Evolutionary conservation across 2,888 invertebrate genomes (phyloP).

Genomic region (Dryobotodes eremita): DNA sequence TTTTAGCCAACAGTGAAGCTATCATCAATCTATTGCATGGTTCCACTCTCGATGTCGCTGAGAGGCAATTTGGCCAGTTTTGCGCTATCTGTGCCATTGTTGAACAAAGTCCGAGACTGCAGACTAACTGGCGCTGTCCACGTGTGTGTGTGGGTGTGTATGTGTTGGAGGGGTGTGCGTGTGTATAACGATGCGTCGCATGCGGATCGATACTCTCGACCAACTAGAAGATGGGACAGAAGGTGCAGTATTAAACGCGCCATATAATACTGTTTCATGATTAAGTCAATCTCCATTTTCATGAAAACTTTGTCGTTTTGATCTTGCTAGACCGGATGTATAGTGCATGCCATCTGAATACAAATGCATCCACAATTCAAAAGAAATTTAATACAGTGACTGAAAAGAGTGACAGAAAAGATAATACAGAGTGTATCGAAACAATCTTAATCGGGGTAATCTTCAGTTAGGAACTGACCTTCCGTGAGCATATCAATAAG

Average conservation of each 20-base stretch:
- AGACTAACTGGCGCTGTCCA: conserved; percentile 30
- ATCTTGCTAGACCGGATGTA: not conserved
- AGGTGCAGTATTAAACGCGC: conserved; percentile 3
- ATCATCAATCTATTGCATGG: conserved; percentile 5
- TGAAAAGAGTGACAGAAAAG: too few relatives aligned
- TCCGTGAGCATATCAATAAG: too few relatives aligned
- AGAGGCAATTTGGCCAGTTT: conserved; percentile 21
- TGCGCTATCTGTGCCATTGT: not conserved
- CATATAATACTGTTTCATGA: not conserved
- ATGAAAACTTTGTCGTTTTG: not conserved
- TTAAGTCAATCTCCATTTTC: not conserved
- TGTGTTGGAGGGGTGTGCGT: conserved; percentile 1
- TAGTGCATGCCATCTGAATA: not conserved
- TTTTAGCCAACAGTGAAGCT: conserved; percentile 6
- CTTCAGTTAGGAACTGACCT: too few relatives aligned
- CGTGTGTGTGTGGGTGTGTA: conserved; percentile 5
- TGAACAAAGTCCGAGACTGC: conserved; percentile 34
- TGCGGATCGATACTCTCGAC: conserved; percentile 43
- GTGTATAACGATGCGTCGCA: conserved; percentile 44
- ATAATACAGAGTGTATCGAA: too few relatives aligned
- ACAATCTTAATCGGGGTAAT: too few relatives aligned
- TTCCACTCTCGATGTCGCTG: conserved; percentile 25
- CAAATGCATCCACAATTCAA: not conserved
- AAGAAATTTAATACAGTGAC: too few relatives aligned
- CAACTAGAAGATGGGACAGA: not conserved